These are phyloP conservation scores for Oligia latruncula DNA, from an alignment of 2,888 invertebrate genomes.

Conservation along the genomic window DNA sequence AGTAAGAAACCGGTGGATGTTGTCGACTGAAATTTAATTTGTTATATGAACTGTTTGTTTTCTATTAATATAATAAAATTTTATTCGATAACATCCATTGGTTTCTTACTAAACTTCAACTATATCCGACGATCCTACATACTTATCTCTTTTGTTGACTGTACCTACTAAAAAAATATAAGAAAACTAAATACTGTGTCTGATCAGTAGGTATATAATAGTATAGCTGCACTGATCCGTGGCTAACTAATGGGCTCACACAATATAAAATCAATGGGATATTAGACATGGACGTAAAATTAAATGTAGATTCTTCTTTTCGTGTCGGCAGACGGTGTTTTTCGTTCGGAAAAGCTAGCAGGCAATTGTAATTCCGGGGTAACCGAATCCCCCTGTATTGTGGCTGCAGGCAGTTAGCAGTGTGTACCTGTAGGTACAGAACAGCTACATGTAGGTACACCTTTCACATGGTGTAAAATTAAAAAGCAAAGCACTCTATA, in stretches of 20 bases:
- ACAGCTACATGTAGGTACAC: neutral
- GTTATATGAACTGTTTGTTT: too few relatives aligned
- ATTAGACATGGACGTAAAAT: neutral
- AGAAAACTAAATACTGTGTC: neutral
- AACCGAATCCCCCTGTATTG: neutral
- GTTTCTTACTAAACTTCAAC: too few relatives aligned
- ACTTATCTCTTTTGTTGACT: too few relatives aligned
- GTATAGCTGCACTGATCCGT: neutral
- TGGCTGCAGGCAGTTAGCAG: neutral
- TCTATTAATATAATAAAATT: too few relatives aligned
- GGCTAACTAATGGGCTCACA: neutral
- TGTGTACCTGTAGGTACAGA: neutral
- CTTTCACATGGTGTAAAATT: neutral
- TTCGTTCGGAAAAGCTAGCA: neutral
- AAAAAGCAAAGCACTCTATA: slow-evolving; percentile 5
- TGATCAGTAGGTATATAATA: too few relatives aligned
- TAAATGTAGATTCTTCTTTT: neutral
- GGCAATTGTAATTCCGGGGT: neutral
- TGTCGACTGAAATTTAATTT: too few relatives aligned
- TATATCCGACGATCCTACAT: too few relatives aligned
- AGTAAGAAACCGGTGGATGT: too few relatives aligned
- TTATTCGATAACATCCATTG: too few relatives aligned
- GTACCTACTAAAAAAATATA: neutral
- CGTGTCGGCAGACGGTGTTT: too few relatives aligned
- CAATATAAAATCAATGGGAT: neutral